These are phyloP conservation scores for Busseola fusca DNA, from an alignment of 2,888 invertebrate genomes.

Conservation along the genomic window DNA sequence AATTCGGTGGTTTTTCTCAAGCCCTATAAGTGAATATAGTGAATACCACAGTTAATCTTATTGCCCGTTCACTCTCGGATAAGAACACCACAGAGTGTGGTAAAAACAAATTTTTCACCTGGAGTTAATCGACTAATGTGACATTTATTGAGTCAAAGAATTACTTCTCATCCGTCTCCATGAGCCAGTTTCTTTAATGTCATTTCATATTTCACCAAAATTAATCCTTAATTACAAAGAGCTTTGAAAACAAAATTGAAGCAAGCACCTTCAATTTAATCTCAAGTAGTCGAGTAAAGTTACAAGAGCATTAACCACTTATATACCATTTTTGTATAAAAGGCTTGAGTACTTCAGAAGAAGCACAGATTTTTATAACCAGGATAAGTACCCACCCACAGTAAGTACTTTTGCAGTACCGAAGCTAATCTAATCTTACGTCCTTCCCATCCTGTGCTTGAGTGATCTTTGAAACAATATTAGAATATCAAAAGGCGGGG, in stretches of 20 bases:
- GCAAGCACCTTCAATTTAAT: not conserved
- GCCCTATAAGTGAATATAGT: too few relatives aligned
- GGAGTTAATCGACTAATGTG: not conserved
- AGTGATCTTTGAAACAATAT: slow-evolving; percentile 51
- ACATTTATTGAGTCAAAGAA: slow-evolving; percentile 3
- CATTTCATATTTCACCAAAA: not conserved
- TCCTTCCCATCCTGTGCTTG: slow-evolving; percentile 43
- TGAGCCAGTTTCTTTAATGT: not conserved
- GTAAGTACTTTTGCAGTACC: slow-evolving; percentile 14
- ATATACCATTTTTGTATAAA: slow-evolving; percentile 3
- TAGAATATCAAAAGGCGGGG: slow-evolving; percentile 47
- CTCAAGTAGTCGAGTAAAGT: slow-evolving; percentile 1
- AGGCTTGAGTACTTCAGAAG: slow-evolving; percentile 2
- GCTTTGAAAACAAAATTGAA: not conserved
- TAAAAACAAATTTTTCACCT: slow-evolving; percentile 15
- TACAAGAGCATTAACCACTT: slow-evolving; percentile 1
- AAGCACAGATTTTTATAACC: slow-evolving; percentile 22
- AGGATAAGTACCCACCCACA: slow-evolving; percentile 1
- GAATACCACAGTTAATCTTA: too few relatives aligned
- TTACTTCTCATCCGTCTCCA: not conserved
- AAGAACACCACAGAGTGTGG: slow-evolving; percentile 27
- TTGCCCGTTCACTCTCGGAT: slow-evolving; percentile 7
- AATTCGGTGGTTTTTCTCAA: too few relatives aligned
- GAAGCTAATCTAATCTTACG: slow-evolving; percentile 36
- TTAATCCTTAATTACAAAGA: not conserved